These are phyloP conservation scores for Synergus laeviventris DNA, from an alignment of 2,888 invertebrate species.

Conservation along the genomic window DNA sequence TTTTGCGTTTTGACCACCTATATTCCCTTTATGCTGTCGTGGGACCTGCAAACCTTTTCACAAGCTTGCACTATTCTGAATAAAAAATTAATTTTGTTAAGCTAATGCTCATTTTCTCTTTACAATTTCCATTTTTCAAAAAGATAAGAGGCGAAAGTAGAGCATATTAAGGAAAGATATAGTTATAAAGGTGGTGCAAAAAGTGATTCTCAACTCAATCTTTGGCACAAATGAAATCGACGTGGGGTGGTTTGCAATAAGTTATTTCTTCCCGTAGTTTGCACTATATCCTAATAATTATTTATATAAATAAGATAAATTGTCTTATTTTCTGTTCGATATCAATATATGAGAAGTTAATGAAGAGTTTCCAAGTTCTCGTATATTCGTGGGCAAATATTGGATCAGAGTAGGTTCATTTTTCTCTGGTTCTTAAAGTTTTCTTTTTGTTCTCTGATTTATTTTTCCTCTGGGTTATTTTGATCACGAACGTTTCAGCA, in stretches of 20 bases:
- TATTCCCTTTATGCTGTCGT: slow-evolving; percentile 29
- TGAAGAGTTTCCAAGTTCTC: slow-evolving; percentile 13
- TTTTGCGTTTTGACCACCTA: slow-evolving; percentile 47
- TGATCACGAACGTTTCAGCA: slow-evolving; percentile 58
- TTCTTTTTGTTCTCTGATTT: slow-evolving; percentile 46
- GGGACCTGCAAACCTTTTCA: slow-evolving; percentile 17
- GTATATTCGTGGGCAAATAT: slow-evolving; percentile 19
- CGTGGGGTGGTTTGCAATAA: neutral
- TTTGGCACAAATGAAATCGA: neutral
- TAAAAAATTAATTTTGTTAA: slow-evolving; percentile 4
- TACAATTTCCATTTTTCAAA: neutral
- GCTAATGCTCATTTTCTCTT: neutral
- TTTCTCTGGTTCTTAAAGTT: slow-evolving; percentile 30
- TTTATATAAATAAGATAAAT: neutral
- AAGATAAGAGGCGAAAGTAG: slow-evolving; percentile 5
- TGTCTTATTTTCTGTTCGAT: neutral
- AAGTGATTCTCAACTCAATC: too few relatives aligned
- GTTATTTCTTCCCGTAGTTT: neutral
- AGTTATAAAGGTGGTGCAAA: too few relatives aligned
- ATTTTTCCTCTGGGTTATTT: slow-evolving; percentile 57
- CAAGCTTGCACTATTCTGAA: slow-evolving; percentile 13
- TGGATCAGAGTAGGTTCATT: slow-evolving; percentile 32
- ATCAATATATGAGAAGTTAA: neutral
- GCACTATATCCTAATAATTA: neutral
- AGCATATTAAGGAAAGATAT: neutral